phyloP scores from a whole-genome alignment of 1,140 invertebrate species.

The Lordiphosa mommai region DNA sequence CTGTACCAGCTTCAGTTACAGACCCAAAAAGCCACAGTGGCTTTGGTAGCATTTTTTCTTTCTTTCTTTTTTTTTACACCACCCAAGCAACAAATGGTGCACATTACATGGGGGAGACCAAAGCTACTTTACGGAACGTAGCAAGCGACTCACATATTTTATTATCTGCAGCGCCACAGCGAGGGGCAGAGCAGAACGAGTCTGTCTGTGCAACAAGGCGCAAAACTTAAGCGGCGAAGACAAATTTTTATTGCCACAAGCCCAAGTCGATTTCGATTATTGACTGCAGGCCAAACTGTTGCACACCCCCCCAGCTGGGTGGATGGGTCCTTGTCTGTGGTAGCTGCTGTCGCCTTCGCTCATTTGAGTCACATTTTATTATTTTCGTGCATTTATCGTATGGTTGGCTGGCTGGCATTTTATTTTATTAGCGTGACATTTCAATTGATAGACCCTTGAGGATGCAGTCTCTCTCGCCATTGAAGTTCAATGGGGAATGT shows the following conservation, averaged over 20 bases:
- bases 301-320: slow-evolving; percentile 21
- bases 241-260: slow-evolving; percentile 59
- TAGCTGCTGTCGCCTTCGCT: slow-evolving; percentile 55
- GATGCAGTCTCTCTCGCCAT: background rate
- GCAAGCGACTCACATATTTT: slow-evolving; percentile 46
- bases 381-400: slow-evolving; percentile 75
- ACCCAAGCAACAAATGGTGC: slow-evolving; percentile 42
- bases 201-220: slow-evolving; percentile 68
- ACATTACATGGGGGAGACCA: slow-evolving; percentile 46
- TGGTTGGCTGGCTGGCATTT: slow-evolving; percentile 50
- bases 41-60: slow-evolving; percentile 35
- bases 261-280: slow-evolving; percentile 60
- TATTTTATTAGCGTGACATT: slow-evolving; percentile 74
- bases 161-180: slow-evolving; percentile 33
- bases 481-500: background rate
- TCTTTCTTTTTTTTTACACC: slow-evolving; percentile 12
- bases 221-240: slow-evolving; percentile 58
- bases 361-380: slow-evolving; percentile 77
- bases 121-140: slow-evolving; percentile 43
- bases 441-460: slow-evolving; percentile 63
- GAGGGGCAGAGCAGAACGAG: background rate
- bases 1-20: background rate
- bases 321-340: slow-evolving; percentile 20
- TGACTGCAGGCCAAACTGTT: slow-evolving; percentile 56
- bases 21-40: slow-evolving; percentile 34